A percentile compares a stretch with the other conserved stretches of the same genome.
Conservation (phyloP, 1,140 invertebrate species). For the Copidosoma floridanum region DNA sequence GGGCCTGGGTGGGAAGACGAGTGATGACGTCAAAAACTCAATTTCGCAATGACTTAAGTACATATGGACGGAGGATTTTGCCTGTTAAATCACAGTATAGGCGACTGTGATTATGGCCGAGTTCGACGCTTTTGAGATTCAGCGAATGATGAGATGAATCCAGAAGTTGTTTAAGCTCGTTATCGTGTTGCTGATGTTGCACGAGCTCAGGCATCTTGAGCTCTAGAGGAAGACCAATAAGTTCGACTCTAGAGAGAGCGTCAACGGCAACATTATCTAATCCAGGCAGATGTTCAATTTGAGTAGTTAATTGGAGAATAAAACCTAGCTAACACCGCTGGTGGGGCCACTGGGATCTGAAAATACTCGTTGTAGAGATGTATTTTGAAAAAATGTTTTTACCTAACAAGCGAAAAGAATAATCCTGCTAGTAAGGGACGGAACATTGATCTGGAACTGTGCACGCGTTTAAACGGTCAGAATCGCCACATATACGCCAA, state of each 20-base stretch:
- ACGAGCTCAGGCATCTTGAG: neutral
- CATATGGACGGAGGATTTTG: neutral
- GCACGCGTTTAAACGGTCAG: neutral
- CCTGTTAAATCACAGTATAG: neutral
- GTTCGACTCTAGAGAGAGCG: neutral
- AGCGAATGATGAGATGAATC: no score
- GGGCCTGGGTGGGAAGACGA: neutral
- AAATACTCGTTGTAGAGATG: neutral
- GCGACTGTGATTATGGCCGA: neutral
- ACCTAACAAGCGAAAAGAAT: neutral
- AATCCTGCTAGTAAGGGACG: neutral
- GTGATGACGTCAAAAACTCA: neutral
- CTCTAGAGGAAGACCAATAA: neutral
- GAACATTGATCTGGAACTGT: neutral
- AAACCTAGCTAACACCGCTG: neutral
- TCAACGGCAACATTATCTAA: no score
- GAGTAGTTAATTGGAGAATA: neutral
- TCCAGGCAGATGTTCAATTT: neutral
- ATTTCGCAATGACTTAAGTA: neutral
- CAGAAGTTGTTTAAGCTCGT: neutral
- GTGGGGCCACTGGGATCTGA: neutral
- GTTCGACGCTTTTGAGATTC: no score
- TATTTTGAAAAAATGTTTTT: neutral
- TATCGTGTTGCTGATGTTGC: no score
- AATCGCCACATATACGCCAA: conserved; percentile 3